These are phyloP conservation scores for Pomatostomus ruficeps DNA, from an alignment of 2,113 vertebrate genomes.

Conservation along the genomic window DNA sequence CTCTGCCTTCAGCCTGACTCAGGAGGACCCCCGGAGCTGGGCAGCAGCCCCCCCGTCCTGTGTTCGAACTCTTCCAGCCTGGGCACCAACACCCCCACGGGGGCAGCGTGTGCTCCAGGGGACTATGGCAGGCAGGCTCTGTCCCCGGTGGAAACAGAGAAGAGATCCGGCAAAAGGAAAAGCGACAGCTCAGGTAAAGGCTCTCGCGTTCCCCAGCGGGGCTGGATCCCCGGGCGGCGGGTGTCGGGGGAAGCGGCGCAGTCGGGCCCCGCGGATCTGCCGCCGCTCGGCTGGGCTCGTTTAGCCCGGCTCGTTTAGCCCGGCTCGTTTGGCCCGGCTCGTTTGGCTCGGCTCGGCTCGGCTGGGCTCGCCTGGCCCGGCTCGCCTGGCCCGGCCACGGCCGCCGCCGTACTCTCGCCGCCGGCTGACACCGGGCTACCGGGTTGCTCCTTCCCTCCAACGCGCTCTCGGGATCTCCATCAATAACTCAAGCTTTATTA, in stretches of 20 bases:
- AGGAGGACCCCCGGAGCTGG: slow-evolving; percentile 83
- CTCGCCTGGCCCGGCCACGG: background rate
- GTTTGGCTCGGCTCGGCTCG: background rate
- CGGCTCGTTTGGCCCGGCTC: background rate
- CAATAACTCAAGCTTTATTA: background rate
- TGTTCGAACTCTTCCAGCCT: slow-evolving; percentile 87
- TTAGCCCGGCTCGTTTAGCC: no score
- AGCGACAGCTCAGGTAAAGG: slow-evolving; percentile 95
- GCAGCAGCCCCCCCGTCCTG: slow-evolving; percentile 83
- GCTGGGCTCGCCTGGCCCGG: background rate
- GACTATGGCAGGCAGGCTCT: slow-evolving; percentile 93
- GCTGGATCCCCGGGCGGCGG: background rate
- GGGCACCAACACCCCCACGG: slow-evolving; percentile 83
- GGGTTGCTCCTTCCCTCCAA: background rate
- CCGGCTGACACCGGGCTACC: background rate
- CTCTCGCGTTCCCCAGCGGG: background rate
- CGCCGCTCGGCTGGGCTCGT: background rate
- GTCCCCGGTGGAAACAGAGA: slow-evolving; percentile 91
- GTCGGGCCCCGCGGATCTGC: background rate
- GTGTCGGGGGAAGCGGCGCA: background rate
- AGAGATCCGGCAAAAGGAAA: slow-evolving; percentile 89
- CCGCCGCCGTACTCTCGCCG: background rate
- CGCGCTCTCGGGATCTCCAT: background rate
- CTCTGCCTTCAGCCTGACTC: slow-evolving; percentile 88
- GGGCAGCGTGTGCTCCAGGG: slow-evolving; percentile 84